Evolutionary conservation across 2,888 invertebrate genomes (phyloP), one percentile per base, ranked within the genome.

Genomic region (Salticus scenicus): DNA sequence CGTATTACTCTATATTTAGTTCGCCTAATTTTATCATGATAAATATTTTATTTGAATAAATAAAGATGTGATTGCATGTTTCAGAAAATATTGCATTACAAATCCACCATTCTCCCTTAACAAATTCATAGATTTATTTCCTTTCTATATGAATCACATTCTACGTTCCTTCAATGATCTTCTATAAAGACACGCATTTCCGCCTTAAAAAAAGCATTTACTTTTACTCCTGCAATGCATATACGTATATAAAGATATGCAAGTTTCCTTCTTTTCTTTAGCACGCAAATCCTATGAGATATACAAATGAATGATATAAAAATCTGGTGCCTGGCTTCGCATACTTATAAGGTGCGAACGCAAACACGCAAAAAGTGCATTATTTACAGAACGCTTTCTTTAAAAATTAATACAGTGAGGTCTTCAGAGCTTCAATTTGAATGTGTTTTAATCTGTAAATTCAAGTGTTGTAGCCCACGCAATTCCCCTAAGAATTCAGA

Each of bases 321-420:
- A 7, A 57, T 17, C 24, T 28, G 28, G 10, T 7, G 28, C 74
- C 37, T 74, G 24, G 74, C 67, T 81, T 17, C 51, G 80, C 80
- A 81, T 81, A 81, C 74, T n/a, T 81, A 81, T 74, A 20, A 81
- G 67, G 80, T 74, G 80, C 42, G 67, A 81, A 81, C 27, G 67
- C 57, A 24, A 20, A 67, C 80, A 81, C 80, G 80, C 80, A 51
- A 81, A 28, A 30, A 14, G 17, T 12, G 74, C 74, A 81, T 81
- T 81, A 81, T 81, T 81, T 81, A 81, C 74, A 47, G 42, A 28
- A 74, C 74, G 74, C 69, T 81, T 74, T 74, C 69, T 31, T 66
- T 28, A 70, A 77, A 66, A 78, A 78, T 42, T 71, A 64, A 69
- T 69, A 71, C 41, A 31, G 31, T 27, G 17, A 57, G 67, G 47